Percentiles rank a stretch among this genome's conserved stretches.
These are phyloP conservation scores for Sebastes kiyomatsui DNA, from an alignment of 2,797 vertebrate genomes.

Conservation along the genomic window DNA sequence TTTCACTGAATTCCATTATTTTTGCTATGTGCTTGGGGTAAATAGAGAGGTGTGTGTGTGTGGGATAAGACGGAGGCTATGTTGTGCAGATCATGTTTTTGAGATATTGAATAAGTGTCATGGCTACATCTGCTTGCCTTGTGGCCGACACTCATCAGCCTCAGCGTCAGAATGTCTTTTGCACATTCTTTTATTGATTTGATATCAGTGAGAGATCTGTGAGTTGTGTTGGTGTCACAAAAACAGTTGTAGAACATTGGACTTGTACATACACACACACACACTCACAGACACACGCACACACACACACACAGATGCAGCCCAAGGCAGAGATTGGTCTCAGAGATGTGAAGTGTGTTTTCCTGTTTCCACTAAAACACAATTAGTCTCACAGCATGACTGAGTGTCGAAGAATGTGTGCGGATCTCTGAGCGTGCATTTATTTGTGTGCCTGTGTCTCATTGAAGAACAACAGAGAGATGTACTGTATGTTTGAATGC, in stretches of 20 bases:
- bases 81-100: slow-evolving; percentile 30
- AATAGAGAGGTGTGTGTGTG: slow-evolving; percentile 1
- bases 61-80: slow-evolving; percentile 1
- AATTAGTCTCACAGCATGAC: slow-evolving; percentile 50
- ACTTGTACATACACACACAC: neutral
- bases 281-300: neutral
- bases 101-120: slow-evolving; percentile 47
- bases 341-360: slow-evolving; percentile 23
- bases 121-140: slow-evolving; percentile 22
- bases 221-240: slow-evolving; percentile 13
- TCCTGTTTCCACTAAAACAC: slow-evolving; percentile 47
- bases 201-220: slow-evolving; percentile 12
- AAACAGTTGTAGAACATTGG: slow-evolving; percentile 4
- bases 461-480: slow-evolving; percentile 23
- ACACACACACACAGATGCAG: neutral
- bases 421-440: neutral
- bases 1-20: slow-evolving; percentile 34
- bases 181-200: slow-evolving; percentile 49
- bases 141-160: slow-evolving; percentile 12
- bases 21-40: slow-evolving; percentile 23
- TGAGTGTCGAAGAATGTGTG: slow-evolving; percentile 25
- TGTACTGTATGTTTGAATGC: neutral
- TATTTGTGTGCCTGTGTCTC: slow-evolving; percentile 27
- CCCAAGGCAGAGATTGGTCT: slow-evolving; percentile 2
- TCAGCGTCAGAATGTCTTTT: neutral